These are phyloP conservation scores for Plagodis pulveraria DNA, from an alignment of 2,888 invertebrate genomes.

Conservation along the genomic window DNA sequence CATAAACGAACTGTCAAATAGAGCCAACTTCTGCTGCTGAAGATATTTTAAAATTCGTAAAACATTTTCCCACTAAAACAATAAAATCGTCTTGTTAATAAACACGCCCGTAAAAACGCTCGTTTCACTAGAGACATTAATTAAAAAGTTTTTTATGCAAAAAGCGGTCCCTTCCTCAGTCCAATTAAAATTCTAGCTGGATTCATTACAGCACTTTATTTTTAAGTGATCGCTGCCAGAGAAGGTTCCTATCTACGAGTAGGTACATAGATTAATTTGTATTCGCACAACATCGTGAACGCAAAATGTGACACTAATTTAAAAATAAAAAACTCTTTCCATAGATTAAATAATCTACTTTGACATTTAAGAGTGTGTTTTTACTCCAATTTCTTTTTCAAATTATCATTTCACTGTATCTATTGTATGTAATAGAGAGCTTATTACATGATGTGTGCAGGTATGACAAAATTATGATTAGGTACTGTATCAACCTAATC, in stretches of 20 bases:
- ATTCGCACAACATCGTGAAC: constrained; percentile 32
- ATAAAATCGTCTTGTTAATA: constrained; percentile 56
- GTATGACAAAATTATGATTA: too few relatives aligned
- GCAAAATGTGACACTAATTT: constrained; percentile 22
- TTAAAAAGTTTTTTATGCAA: constrained; percentile 75
- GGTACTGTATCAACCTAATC: too few relatives aligned
- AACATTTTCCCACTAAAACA: constrained; percentile 49
- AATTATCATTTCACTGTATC: too few relatives aligned
- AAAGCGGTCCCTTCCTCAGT: constrained; percentile 54
- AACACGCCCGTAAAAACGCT: constrained; percentile 42
- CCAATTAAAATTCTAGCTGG: constrained; percentile 78
- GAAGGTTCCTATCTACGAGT: background rate
- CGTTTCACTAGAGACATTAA: constrained; percentile 70
- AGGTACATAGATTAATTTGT: constrained; percentile 47
- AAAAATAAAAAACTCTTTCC: background rate
- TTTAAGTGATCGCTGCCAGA: constrained; percentile 65
- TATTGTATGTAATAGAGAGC: too few relatives aligned
- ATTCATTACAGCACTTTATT: constrained; percentile 73
- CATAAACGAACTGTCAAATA: too few relatives aligned
- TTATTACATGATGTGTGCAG: too few relatives aligned
- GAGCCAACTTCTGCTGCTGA: background rate
- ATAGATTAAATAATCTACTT: too few relatives aligned
- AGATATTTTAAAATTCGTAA: constrained; percentile 1
- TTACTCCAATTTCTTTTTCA: too few relatives aligned
- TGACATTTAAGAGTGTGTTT: too few relatives aligned